phyloP scores from a whole-genome alignment of 2,113 vertebrate genomes.

The Benitochromis conjunctus region DNA sequence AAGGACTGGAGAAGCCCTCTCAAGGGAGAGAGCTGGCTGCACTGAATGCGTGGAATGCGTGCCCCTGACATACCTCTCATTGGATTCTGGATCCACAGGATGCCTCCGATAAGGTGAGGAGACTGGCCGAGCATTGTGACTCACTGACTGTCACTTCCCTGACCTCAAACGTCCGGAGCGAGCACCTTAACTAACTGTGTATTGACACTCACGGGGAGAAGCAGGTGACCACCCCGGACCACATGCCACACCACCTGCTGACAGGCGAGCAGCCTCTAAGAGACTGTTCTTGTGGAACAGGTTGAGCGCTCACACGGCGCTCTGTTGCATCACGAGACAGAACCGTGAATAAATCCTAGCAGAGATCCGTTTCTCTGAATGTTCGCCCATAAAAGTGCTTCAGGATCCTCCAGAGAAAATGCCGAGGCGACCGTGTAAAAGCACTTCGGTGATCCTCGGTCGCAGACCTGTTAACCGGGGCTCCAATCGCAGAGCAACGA shows the following conservation, averaged over 20 bases:
- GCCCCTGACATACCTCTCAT: slow-evolving; percentile 69
- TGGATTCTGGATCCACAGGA: slow-evolving; percentile 76
- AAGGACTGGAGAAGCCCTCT: background rate
- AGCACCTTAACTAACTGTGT: background rate
- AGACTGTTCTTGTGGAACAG: background rate
- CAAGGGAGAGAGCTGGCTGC: background rate
- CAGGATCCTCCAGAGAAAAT: background rate
- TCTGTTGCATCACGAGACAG: slow-evolving; percentile 15
- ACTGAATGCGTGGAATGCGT: background rate
- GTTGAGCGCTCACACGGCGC: background rate
- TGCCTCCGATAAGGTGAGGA: slow-evolving; percentile 72
- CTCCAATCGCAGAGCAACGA: background rate
- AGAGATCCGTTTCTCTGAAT: background rate
- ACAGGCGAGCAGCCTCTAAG: background rate
- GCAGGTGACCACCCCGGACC: background rate
- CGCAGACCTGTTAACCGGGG: slow-evolving; percentile 50
- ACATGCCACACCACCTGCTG: slow-evolving; percentile 54
- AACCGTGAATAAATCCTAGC: background rate
- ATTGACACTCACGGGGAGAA: background rate
- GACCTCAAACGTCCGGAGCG: background rate
- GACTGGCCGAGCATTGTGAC: slow-evolving; percentile 71
- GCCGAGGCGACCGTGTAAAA: slow-evolving; percentile 1
- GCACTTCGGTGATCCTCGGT: background rate
- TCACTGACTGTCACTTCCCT: background rate
- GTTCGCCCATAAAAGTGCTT: background rate